Evolutionary conservation across 2,888 invertebrate genomes (phyloP).

Genomic region (Monochamus alternatus): DNA sequence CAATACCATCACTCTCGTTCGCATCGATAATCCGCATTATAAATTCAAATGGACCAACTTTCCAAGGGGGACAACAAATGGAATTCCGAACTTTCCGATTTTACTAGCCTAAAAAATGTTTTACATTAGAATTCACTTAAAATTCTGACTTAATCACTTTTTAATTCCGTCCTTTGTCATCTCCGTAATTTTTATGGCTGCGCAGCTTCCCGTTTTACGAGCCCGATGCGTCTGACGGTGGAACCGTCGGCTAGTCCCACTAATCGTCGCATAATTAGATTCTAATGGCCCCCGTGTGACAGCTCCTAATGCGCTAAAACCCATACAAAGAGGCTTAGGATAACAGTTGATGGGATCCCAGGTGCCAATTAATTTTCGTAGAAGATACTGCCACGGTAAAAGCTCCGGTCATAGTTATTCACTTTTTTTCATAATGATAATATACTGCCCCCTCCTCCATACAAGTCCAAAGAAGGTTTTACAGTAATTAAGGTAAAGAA

Average conservation of each 20-base stretch:
- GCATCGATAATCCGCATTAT: slow-evolving; percentile 53
- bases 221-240: slow-evolving; percentile 39
- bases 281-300: slow-evolving; percentile 39
- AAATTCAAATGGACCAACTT: slow-evolving; percentile 62
- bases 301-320: slow-evolving; percentile 26
- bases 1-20: background rate
- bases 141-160: slow-evolving; percentile 65
- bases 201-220: slow-evolving; percentile 58
- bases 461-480: too few species aligned
- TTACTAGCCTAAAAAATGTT: slow-evolving; percentile 60
- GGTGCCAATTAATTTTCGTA: background rate
- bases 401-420: background rate
- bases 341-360: background rate
- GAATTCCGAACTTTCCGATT: slow-evolving; percentile 55
- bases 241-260: slow-evolving; percentile 35
- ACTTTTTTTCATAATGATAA: too few species aligned
- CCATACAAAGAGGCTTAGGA: slow-evolving; percentile 4
- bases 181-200: slow-evolving; percentile 53
- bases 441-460: slow-evolving; percentile 48
- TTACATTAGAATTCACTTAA: slow-evolving; percentile 66
- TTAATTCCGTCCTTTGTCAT: slow-evolving; percentile 65
- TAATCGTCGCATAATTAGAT: slow-evolving; percentile 44
- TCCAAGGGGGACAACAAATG: slow-evolving; percentile 58
- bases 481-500: too few species aligned
- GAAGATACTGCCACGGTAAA: background rate